Conservation (phyloP, 37 sponge, comb jelly and placozoan species). For the Hormiphora californensis region DNA sequence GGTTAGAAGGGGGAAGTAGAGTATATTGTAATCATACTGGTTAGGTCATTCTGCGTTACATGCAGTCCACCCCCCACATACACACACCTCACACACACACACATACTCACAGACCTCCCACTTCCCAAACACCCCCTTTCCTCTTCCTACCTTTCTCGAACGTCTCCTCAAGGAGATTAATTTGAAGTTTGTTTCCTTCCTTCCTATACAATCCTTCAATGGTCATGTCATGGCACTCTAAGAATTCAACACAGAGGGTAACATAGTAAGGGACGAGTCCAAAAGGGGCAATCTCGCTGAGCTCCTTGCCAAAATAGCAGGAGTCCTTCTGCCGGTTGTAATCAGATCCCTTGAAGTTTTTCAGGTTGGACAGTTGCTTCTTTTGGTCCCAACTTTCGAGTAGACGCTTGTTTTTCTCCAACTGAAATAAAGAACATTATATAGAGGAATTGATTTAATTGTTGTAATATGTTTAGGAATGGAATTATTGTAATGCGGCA, state of each 20-base stretch:
- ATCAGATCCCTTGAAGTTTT: not conserved
- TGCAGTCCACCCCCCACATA: too few species aligned
- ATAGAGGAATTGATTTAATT: too few species aligned
- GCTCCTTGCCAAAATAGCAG: not conserved
- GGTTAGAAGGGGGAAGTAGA: too few species aligned
- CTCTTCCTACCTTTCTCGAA: slow-evolving; percentile 15
- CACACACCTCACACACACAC: too few species aligned
- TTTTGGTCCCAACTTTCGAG: slow-evolving; percentile 49
- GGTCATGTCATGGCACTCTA: slow-evolving; percentile 41
- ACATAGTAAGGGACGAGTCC: slow-evolving; percentile 21
- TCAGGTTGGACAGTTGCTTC: not conserved
- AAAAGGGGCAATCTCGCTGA: slow-evolving; percentile 39
- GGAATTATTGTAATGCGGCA: too few species aligned
- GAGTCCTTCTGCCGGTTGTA: not conserved
- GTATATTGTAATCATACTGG: too few species aligned
- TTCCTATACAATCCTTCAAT: slow-evolving; percentile 44
- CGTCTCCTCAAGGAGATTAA: not conserved
- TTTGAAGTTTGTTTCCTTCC: slow-evolving; percentile 42
- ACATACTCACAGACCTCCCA: too few species aligned
- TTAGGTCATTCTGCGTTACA: too few species aligned
- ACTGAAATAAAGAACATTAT: too few species aligned
- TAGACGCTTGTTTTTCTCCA: slow-evolving; percentile 43
- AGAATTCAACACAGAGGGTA: slow-evolving; percentile 36
- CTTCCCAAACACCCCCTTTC: too few species aligned
- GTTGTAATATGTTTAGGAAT: too few species aligned